phyloP scores from a whole-genome alignment of 53 echinoderm and acorn worm genomes.

The Mesocentrotus franciscanus region DNA sequence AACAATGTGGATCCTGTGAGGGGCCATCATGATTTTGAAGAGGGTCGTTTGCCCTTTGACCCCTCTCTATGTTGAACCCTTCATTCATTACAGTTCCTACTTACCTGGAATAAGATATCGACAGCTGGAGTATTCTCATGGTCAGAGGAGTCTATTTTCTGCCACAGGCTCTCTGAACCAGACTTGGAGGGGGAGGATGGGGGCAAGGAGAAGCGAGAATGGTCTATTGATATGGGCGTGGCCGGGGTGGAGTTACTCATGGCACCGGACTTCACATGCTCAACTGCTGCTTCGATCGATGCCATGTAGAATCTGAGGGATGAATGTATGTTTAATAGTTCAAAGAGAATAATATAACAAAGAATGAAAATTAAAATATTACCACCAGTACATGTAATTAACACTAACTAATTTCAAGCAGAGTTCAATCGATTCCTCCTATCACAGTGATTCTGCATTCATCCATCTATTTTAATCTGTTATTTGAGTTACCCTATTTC shows the following conservation, averaged over 20 bases:
- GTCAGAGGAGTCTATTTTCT: conserved; percentile 76
- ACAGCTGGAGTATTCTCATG: conserved; percentile 79
- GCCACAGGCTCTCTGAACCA: conserved; percentile 84
- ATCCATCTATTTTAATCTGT: too few relatives aligned
- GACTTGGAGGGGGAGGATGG: conserved; percentile 54
- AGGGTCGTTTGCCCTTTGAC: neutral
- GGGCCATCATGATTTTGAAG: neutral
- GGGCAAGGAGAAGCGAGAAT: conserved; percentile 53
- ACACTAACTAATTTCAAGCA: too few relatives aligned
- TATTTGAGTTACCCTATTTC: too few relatives aligned
- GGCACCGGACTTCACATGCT: conserved; percentile 91
- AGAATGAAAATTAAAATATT: neutral
- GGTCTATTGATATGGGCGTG: conserved; percentile 73
- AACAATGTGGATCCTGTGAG: neutral
- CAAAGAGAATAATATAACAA: neutral
- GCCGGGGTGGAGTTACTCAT: conserved; percentile 75
- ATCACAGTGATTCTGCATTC: too few relatives aligned
- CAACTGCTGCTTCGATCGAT: conserved; percentile 94
- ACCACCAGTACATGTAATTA: too few relatives aligned
- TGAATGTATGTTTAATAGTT: neutral
- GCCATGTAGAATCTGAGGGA: conserved; percentile 89
- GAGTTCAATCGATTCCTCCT: too few relatives aligned
- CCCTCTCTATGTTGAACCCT: neutral
- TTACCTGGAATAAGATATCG: conserved; percentile 90
- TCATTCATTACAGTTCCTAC: neutral